Evolutionary conservation across 2,888 invertebrate genomes (phyloP), one percentile per base, ranked within the genome.

Genomic region (Perdita meconis): DNA sequence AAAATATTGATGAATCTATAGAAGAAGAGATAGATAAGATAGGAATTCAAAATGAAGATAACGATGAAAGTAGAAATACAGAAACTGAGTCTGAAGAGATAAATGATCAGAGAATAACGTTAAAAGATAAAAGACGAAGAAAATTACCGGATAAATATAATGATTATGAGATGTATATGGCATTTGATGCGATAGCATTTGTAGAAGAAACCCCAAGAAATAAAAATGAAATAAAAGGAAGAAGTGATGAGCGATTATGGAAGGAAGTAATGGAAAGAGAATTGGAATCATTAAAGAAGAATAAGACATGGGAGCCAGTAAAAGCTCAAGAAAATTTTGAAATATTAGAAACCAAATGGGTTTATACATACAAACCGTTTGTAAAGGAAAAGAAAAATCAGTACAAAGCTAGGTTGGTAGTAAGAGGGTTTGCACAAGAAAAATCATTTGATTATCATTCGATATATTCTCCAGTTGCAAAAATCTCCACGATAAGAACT

Each of bases 391-490:
- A 85, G 51, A 85, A 87, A 65, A 85, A 88, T 10, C 79, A 87
- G 42, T 61, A 88, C 6, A 87, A 89, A 22, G 87, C 88, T 13
- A 19, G 78, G 3, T 42, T 78, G 40, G 73, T 77, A 0, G 64
- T 44, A 1, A 80, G 83, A 65, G 88, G 88, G 13, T 90, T 86
- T 82, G 86, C 81, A 34, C 89, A 89, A 60, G 61, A 83, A 63
- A 77, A 86, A 36, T 55, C 72, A 36, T 78, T 71, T 10, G 82
- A 87, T 30, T 30, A 30, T 30, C 2, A 30, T 30, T 2, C 2
- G 6, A 30, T 30, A 30, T 30, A 30, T 30, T 30, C 30, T 4
- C 30, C 30, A 30, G 30, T 30, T 6, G 30, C 30, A 2, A 30
- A 30, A 6, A 30, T 30, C 3, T 30, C 30, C 6, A 30, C 30